Base-by-base conservation (phyloP, 2,113 vertebrate species). In the Nibea albiflora region DNA sequence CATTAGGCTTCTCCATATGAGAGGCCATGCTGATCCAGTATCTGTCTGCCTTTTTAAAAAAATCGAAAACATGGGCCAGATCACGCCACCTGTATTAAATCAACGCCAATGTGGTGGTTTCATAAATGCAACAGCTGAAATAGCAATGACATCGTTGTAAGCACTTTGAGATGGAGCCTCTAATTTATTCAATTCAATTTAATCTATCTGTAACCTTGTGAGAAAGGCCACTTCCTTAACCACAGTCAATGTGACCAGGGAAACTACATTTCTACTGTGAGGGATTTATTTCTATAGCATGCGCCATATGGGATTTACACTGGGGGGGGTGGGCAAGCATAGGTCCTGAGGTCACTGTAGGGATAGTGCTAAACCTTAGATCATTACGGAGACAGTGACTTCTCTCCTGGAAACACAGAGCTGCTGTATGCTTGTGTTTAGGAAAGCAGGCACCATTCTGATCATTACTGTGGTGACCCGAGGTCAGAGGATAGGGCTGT, bases 1-100 rank as follows among this genome's bases (percentile, higher is more conserved):
- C 62, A 88, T 84, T 73, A 73, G 63, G 67, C 14, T 15, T 68
- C 58, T 54, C 9, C 62, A 35, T 52, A 35, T 35, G 26, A 83
- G 31, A 74, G n/a, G 26, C 53, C 58, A 39, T 22, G 26, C 50
- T 15, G 17, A 53, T 39, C 35, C 35, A 39, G 35, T 54, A 54
- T 74, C 53, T 24, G 24, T 35, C 35, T 50, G 22, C 2, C 16
- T 61, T 77, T 52, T 17, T 3, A 7, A 22, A 78, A 4, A 24
- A 22, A 78, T 73, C 1, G 52, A 72, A 76, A 74, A 56, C 60
- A 52, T 8, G 16, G 42, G 4, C 73, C 63, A 15, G 44, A 79
- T 73, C 56, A 71, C 6, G 4, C 22, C 35, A 42, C 1, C 14
- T 47, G 35, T 39, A 39, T 7, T 17, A 61, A 50, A 17, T 56